Evolutionary conservation across 1,140 invertebrate genomes (phyloP).

Genomic region (Teleogryllus occipitalis): DNA sequence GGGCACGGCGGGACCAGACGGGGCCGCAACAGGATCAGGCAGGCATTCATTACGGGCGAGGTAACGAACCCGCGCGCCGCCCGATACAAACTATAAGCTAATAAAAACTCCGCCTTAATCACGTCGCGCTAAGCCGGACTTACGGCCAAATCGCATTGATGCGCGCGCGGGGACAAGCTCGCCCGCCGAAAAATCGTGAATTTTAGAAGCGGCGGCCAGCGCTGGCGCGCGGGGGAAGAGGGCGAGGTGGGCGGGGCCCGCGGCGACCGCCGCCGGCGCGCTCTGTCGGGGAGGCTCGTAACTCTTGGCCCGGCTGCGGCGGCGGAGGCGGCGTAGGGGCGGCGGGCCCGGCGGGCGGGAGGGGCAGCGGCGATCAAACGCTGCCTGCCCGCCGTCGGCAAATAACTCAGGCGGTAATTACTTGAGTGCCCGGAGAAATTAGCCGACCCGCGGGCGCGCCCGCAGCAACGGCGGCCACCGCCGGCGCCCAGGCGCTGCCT

Average conservation of each 20-base stretch:
- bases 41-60: not conserved
- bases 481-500: not conserved
- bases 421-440: slow-evolving; percentile 3
- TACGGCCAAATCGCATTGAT: not conserved
- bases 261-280: not conserved
- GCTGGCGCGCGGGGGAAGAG: too few species aligned
- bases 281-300: not conserved
- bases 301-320: not conserved
- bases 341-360: too few species aligned
- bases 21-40: not conserved
- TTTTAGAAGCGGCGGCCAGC: too few species aligned
- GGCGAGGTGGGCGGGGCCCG: too few species aligned
- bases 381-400: not conserved
- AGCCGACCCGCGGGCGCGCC: not conserved
- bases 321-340: not conserved
- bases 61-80: not conserved
- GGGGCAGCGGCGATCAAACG: not conserved
- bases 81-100: not conserved
- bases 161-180: not conserved
- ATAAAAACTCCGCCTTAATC: slow-evolving; percentile 2
- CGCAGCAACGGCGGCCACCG: not conserved
- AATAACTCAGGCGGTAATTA: slow-evolving; percentile 1
- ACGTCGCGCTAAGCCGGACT: not conserved
- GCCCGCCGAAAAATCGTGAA: too few species aligned
- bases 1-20: too few species aligned